phyloP scores from a whole-genome alignment of 2,888 invertebrate genomes.

The Cerastoderma edule region DNA sequence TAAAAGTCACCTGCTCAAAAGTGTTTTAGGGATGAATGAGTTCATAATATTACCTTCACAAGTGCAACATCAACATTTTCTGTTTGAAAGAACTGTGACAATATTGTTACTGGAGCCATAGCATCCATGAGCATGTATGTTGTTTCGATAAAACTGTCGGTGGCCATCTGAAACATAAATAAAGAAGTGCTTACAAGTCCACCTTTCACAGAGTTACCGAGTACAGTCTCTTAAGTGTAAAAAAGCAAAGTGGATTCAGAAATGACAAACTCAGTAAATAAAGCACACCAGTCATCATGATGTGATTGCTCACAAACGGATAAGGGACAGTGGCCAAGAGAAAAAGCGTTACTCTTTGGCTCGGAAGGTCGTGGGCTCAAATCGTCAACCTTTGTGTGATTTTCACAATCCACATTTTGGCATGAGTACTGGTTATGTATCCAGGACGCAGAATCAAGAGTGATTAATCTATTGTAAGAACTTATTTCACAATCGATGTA shows the following conservation, averaged over 20 bases:
- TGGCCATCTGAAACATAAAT: constrained; percentile 31
- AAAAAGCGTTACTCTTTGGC: neutral
- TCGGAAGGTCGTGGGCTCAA: too few relatives aligned
- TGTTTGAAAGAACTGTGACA: constrained; percentile 55
- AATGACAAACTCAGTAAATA: neutral
- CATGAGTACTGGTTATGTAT: neutral
- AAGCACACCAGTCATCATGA: neutral
- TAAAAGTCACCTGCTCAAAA: too few relatives aligned
- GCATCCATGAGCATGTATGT: constrained; percentile 57
- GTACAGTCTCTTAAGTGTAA: too few relatives aligned
- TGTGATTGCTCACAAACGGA: neutral
- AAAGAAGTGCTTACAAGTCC: too few relatives aligned
- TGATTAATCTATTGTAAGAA: neutral
- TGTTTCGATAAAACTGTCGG: constrained; percentile 31
- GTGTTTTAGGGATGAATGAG: too few relatives aligned
- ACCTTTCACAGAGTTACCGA: too few relatives aligned
- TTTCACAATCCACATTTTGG: neutral
- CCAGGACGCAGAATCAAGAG: neutral
- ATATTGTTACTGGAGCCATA: constrained; percentile 45
- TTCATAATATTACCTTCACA: constrained; percentile 49
- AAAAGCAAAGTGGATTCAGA: neutral
- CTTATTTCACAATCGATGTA: neutral
- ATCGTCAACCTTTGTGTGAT: neutral
- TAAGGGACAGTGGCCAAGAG: neutral
- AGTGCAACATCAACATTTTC: constrained; percentile 56